phyloP scores from a whole-genome alignment of 2,888 invertebrate genomes.

The Drosophila peninsularis region DNA sequence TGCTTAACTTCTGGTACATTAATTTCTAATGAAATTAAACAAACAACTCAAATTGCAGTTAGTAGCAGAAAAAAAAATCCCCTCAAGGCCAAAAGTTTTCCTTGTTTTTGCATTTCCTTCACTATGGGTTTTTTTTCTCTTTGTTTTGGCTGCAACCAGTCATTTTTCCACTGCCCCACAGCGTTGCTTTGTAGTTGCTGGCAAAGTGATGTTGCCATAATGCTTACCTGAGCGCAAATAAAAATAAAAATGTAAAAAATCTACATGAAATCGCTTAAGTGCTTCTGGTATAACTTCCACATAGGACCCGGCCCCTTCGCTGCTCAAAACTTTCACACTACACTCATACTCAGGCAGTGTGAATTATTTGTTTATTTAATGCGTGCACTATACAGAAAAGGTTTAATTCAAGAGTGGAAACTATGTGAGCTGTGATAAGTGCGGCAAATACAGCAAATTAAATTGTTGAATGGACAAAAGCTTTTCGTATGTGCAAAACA shows the following conservation, averaged over 20 bases:
- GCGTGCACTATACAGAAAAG: constrained; percentile 3
- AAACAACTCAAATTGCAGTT: background rate
- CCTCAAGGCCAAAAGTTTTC: constrained; percentile 40
- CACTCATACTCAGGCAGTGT: constrained; percentile 22
- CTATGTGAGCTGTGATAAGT: constrained; percentile 59
- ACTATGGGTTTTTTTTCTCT: constrained; percentile 7
- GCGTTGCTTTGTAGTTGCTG: constrained; percentile 52
- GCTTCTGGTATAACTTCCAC: constrained; percentile 65
- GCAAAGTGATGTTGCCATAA: constrained; percentile 67
- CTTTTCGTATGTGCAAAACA: constrained; percentile 30
- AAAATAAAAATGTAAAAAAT: constrained; percentile 38
- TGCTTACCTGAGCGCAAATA: constrained; percentile 71
- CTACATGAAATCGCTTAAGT: constrained; percentile 74
- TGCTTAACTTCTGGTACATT: background rate
- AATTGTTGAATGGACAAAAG: constrained; percentile 38
- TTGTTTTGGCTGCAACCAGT: constrained; percentile 20
- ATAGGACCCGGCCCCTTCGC: constrained; percentile 34
- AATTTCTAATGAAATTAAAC: constrained; percentile 2
- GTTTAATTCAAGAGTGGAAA: constrained; percentile 44
- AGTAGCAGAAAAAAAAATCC: background rate
- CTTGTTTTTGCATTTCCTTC: constrained; percentile 26
- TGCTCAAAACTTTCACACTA: constrained; percentile 52
- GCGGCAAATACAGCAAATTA: constrained; percentile 62
- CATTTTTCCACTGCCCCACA: constrained; percentile 31
- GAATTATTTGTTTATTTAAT: constrained; percentile 27